phyloP scores from a whole-genome alignment of 2,113 vertebrate genomes.

The Psephotus haematonotus region DNA sequence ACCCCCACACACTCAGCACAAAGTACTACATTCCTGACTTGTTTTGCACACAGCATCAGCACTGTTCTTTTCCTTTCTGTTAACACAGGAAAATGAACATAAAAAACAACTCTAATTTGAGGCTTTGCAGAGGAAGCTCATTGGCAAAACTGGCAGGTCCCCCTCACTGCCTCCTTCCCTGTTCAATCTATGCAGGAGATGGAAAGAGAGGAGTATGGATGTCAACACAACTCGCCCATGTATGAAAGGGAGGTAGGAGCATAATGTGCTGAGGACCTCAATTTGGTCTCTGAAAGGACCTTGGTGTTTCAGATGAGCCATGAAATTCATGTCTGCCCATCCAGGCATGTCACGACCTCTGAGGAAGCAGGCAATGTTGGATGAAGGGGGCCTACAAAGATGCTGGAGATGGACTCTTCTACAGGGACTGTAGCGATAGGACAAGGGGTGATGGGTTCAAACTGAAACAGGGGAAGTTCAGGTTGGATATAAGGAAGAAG shows the following conservation, averaged over 20 bases:
- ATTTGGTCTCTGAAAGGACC: neutral
- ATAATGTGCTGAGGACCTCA: fast-evolving
- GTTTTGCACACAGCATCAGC: neutral
- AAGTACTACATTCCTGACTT: neutral
- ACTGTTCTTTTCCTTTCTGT: neutral
- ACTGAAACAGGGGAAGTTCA: neutral
- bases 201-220: neutral
- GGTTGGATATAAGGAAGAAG: neutral
- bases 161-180: neutral
- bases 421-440: neutral
- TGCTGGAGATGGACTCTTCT: neutral
- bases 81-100: fast-evolving
- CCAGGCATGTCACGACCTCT: neutral
- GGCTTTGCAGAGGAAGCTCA: neutral
- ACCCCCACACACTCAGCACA: neutral
- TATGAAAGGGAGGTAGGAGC: neutral
- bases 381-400: neutral
- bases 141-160: neutral
- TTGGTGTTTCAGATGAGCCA: neutral
- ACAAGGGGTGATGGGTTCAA: neutral
- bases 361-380: neutral
- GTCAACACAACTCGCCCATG: fast-evolving
- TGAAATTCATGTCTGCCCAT: neutral
- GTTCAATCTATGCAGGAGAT: neutral
- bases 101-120: neutral